Evolutionary conservation across 2,797 vertebrate genomes (phyloP), one percentile per base, ranked within the genome.

Genomic region (Masticophis lateralis): DNA sequence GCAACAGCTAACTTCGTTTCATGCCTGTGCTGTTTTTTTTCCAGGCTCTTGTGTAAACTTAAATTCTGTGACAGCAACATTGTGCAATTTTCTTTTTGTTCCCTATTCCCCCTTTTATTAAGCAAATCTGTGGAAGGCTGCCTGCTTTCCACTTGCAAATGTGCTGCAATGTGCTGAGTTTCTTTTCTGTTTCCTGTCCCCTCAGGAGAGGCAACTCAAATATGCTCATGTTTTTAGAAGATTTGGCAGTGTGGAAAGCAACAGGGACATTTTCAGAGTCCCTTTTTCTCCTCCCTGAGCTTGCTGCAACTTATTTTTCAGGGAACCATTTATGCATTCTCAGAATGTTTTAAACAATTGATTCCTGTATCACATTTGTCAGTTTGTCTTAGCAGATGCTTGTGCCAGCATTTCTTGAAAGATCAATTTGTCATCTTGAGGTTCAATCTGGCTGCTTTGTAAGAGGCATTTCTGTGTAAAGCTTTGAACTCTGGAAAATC

Each of bases 401-500:
- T 79, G 6, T 59, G 27, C 8, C 37, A 55, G 28, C 60, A 37
- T 92, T 13, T 37, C 87, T 89, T 32, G 11, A 83, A 89, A 92
- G 12, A 92, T 5, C 2, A n/a, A 86, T 60, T 90, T 57, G 25
- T 20, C 55, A 10, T 56, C 18, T 59, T 89, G 83, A 86, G 60
- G 53, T 55, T 90, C 43, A 3, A 25, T 1, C 69, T n/a, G 56
- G 25, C 47, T 92, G 28, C 18, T 69, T 83, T 16, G 16, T 61
- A 59, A 27, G 32, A 74, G 5, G 7, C 53, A 27, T 88, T 57
- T 91, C 66, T 61, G 86, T 55, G 88, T 88, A 88, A 88, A 88
- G 60, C 10, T 92, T 92, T 94, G n/a, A 27, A 94, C 91, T 57
- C 90, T 8, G 83, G 93, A 55, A 37, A 27, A 92, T 96, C 95